Conservation (phyloP, 2,113 vertebrate species). For the Varanus komodoensis region DNA sequence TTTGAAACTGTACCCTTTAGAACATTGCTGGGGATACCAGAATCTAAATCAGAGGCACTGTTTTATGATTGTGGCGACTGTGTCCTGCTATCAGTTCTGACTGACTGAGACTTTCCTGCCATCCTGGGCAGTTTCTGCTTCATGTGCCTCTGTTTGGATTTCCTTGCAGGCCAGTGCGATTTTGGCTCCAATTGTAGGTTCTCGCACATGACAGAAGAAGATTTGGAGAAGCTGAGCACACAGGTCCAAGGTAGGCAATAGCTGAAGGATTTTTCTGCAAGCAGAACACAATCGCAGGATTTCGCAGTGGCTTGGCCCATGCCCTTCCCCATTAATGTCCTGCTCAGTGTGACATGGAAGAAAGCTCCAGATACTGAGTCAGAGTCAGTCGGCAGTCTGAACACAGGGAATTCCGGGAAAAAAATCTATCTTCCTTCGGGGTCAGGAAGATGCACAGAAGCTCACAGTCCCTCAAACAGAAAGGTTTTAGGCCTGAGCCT, state of each 20-base stretch:
- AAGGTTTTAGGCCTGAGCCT: too few species aligned
- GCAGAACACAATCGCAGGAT: background rate
- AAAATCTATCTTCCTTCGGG: too few species aligned
- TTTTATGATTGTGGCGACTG: background rate
- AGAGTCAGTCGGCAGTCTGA: too few species aligned
- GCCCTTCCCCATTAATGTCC: background rate
- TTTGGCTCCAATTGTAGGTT: slow-evolving; percentile 93
- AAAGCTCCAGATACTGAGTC: too few species aligned
- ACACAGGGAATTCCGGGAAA: too few species aligned
- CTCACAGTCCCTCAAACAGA: too few species aligned
- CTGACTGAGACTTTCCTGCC: background rate
- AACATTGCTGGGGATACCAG: background rate
- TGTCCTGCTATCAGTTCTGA: background rate
- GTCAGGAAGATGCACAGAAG: too few species aligned
- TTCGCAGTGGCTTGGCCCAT: accelerated
- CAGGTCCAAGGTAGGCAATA: slow-evolving; percentile 84
- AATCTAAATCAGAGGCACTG: background rate
- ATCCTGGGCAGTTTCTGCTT: accelerated
- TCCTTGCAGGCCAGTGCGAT: slow-evolving; percentile 83
- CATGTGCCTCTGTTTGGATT: background rate
- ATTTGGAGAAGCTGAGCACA: slow-evolving; percentile 83
- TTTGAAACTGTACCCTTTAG: background rate
- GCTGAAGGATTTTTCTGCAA: background rate
- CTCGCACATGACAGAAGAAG: slow-evolving; percentile 92
- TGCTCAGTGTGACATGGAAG: background rate